Percentiles rank a stretch among this genome's conserved stretches.
phyloP scores from a whole-genome alignment of 2,797 vertebrate genomes.

The Chaenodraco wilsoni region DNA sequence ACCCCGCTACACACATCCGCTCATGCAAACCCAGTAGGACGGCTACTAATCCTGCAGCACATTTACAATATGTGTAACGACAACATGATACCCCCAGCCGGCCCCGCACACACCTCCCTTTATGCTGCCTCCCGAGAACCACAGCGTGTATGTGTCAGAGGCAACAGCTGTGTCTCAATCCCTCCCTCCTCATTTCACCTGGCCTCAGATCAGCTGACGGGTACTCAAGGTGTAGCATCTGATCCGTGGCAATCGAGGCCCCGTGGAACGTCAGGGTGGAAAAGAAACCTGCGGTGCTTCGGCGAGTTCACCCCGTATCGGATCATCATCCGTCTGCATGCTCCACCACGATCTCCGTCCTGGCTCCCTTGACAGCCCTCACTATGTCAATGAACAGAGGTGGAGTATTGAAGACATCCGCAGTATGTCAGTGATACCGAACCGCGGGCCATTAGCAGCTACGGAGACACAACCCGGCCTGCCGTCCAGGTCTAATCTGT shows the following conservation, averaged over 20 bases:
- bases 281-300: neutral
- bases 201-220: constrained; percentile 54
- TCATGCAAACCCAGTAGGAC: constrained; percentile 60
- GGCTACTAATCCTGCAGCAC: constrained; percentile 70
- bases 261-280: constrained; percentile 11
- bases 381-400: constrained; percentile 68
- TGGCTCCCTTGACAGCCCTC: constrained; percentile 21
- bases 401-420: constrained; percentile 72
- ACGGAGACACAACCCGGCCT: constrained; percentile 41
- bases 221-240: constrained; percentile 9
- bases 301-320: constrained; percentile 41
- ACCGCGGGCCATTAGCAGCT: constrained; percentile 65
- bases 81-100: constrained; percentile 75
- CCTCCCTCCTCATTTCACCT: constrained; percentile 64
- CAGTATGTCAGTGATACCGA: constrained; percentile 71
- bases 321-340: constrained; percentile 45
- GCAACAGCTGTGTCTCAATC: constrained; percentile 80
- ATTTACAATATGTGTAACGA: constrained; percentile 76
- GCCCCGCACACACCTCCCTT: constrained; percentile 51
- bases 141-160: constrained; percentile 77
- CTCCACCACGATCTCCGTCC: constrained; percentile 38
- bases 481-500: constrained; percentile 54
- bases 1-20: constrained; percentile 30
- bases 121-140: constrained; percentile 72
- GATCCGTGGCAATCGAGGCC: constrained; percentile 33